A percentile compares a stretch with the other conserved stretches of the same genome.
Conservation (phyloP, 1,140 invertebrate genomes). For the Pogonomyrmex californicus region DNA sequence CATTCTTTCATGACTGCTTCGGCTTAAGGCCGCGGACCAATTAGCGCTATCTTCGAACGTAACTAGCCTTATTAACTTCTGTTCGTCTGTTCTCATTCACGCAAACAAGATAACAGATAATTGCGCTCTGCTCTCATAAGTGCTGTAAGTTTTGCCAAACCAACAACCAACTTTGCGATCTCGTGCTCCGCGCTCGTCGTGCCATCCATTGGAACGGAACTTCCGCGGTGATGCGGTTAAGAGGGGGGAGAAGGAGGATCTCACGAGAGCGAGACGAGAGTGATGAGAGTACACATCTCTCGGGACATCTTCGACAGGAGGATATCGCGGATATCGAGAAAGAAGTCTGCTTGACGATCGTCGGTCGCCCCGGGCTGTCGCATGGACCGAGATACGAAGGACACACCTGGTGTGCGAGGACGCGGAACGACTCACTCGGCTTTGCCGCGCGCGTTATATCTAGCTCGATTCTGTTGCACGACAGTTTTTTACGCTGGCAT, state of each 20-base stretch:
- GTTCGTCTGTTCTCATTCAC: conserved; percentile 25
- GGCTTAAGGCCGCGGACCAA: conserved; percentile 5
- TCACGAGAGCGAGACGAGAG: neutral
- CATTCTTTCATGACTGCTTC: conserved; percentile 12
- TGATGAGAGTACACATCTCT: neutral
- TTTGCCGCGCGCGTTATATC: conserved; percentile 76
- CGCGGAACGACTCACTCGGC: conserved; percentile 84
- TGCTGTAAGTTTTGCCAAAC: neutral
- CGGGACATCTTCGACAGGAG: neutral
- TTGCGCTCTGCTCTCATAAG: conserved; percentile 3
- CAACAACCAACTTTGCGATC: conserved; percentile 2
- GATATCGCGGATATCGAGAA: conserved; percentile 62
- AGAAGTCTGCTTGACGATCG: conserved; percentile 69
- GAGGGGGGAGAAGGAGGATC: neutral
- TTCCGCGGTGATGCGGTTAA: neutral
- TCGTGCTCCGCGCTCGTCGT: neutral
- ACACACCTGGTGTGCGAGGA: conserved; percentile 85
- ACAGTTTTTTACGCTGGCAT: conserved; percentile 71
- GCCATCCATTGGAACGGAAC: neutral
- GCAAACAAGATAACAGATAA: conserved; percentile 28
- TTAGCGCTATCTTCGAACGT: conserved; percentile 15
- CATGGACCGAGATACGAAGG: conserved; percentile 73
- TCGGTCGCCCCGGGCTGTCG: conserved; percentile 63
- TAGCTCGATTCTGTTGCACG: conserved; percentile 75
- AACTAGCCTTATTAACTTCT: conserved; percentile 22